phyloP scores from a whole-genome alignment of 2,113 vertebrate genomes.

The Tupaia tana region DNA sequence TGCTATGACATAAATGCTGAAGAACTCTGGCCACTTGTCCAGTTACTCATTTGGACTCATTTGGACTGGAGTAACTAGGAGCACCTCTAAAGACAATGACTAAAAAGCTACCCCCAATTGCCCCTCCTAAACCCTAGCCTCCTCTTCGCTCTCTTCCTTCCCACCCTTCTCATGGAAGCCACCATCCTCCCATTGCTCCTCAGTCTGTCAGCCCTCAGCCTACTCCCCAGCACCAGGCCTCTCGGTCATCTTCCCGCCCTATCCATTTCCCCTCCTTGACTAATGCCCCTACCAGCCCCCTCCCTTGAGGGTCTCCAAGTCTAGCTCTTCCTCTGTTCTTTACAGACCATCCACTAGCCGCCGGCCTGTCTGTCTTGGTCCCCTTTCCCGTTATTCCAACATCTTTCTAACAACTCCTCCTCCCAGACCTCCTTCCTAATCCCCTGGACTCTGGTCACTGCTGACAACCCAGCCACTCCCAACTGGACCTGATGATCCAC shows the following conservation, averaged over 20 bases:
- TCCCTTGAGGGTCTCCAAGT: not conserved
- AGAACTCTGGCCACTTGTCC: not conserved
- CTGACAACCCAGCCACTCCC: too few species aligned
- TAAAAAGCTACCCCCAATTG: not conserved
- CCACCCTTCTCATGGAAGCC: not conserved
- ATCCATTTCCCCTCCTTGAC: not conserved
- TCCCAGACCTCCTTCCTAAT: not conserved
- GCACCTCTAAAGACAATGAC: not conserved
- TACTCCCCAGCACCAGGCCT: fast-evolving
- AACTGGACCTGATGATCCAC: too few species aligned
- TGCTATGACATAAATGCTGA: not conserved
- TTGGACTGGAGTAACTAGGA: not conserved
- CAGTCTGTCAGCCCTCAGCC: not conserved
- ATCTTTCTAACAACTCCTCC: not conserved
- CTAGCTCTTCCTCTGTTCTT: not conserved
- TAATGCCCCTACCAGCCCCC: not conserved
- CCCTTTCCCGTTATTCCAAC: not conserved
- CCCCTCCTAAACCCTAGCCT: not conserved
- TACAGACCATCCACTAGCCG: not conserved
- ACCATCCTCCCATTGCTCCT: not conserved
- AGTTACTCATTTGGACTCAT: not conserved
- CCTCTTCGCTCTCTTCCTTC: not conserved
- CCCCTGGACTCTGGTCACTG: not conserved
- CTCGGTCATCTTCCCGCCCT: not conserved
- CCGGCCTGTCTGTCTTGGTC: fast-evolving